Percentiles rank a stretch among this genome's conserved stretches.
Conservation (phyloP, 2,113 vertebrate genomes). For the Seriola dumerili region DNA sequence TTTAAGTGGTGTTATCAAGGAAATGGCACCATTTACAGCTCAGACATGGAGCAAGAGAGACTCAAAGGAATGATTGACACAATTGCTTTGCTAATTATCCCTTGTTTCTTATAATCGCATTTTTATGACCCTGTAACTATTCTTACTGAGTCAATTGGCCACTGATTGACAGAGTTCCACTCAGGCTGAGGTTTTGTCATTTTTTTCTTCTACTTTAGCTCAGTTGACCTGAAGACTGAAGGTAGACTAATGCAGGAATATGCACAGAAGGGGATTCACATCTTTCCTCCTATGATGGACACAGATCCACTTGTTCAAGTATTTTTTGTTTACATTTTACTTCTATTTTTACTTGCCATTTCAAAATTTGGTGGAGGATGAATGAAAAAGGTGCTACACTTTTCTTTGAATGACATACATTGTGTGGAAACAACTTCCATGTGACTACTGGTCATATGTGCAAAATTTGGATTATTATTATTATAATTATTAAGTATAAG, state of each 20-base stretch:
- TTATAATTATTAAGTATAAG: background rate
- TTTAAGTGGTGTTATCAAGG: conserved; percentile 62
- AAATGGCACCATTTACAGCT: conserved; percentile 60
- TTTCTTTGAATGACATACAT: background rate
- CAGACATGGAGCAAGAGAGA: conserved; percentile 28
- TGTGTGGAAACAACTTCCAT: background rate
- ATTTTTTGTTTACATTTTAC: background rate
- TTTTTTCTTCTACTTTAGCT: conserved; percentile 13
- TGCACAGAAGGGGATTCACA: background rate
- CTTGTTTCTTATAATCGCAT: conserved; percentile 44
- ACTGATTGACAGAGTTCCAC: conserved; percentile 55
- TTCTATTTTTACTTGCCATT: background rate
- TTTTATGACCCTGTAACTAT: conserved; percentile 31
- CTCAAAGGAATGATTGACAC: conserved; percentile 49
- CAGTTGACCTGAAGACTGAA: background rate
- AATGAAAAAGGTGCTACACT: background rate
- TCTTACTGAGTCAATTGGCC: conserved; percentile 8
- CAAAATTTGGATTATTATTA: background rate
- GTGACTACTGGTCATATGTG: background rate
- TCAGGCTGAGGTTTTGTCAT: background rate
- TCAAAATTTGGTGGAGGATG: background rate
- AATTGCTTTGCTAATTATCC: conserved; percentile 50
- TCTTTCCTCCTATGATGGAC: background rate
- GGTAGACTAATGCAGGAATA: background rate
- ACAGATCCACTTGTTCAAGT: background rate